Percentiles rank a stretch among this genome's conserved stretches.
These are phyloP conservation scores for Colletes collaris DNA, from an alignment of 2,888 invertebrate genomes.

Conservation along the genomic window DNA sequence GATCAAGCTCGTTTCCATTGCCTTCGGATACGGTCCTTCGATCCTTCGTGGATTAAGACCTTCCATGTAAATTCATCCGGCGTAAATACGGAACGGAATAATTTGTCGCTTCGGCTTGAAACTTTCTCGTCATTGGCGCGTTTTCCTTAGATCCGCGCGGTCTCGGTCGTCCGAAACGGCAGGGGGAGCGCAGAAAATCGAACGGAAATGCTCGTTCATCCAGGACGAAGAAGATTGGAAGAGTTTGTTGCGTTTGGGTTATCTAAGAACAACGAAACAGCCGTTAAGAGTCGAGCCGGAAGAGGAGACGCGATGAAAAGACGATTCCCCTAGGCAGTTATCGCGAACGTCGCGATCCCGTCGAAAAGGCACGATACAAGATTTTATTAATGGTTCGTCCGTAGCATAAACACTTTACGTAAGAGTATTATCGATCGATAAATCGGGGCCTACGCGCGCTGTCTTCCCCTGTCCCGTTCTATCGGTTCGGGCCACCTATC, in stretches of 20 bases:
- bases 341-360: slow-evolving; percentile 69
- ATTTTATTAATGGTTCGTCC: slow-evolving; percentile 76
- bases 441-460: slow-evolving; percentile 75
- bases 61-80: slow-evolving; percentile 14
- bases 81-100: neutral
- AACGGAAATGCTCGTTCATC: no score
- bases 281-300: neutral
- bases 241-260: no score
- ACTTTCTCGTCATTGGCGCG: slow-evolving; percentile 5
- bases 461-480: slow-evolving; percentile 53
- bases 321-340: slow-evolving; percentile 54
- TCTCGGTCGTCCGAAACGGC: no score
- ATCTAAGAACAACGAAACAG: neutral
- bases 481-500: slow-evolving; percentile 62
- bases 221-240: neutral
- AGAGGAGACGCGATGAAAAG: slow-evolving; percentile 18
- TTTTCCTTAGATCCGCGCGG: neutral
- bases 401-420: slow-evolving; percentile 80
- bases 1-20: slow-evolving; percentile 58
- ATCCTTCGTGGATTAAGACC: slow-evolving; percentile 41
- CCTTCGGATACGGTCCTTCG: slow-evolving; percentile 17
- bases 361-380: slow-evolving; percentile 72
- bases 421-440: slow-evolving; percentile 80
- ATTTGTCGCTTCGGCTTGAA: neutral
- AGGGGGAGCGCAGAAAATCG: no score